These are phyloP conservation scores for Sminthurides aquaticus DNA, from an alignment of 2,888 invertebrate genomes.

Conservation along the genomic window DNA sequence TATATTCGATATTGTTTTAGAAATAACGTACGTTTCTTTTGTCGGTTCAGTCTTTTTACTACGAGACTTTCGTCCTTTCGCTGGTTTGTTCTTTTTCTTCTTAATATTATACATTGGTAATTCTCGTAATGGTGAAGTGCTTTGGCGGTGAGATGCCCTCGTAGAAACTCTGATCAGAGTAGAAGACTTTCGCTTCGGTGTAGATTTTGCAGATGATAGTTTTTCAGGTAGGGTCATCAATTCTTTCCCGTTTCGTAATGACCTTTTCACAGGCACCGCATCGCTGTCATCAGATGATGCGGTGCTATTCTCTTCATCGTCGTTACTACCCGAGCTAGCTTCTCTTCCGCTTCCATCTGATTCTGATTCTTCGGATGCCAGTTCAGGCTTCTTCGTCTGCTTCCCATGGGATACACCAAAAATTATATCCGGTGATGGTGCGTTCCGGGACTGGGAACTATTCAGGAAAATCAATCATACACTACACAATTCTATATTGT, in stretches of 20 bases:
- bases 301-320: not conserved
- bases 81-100: conserved; percentile 22
- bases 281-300: conserved; percentile 7
- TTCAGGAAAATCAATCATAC: not conserved
- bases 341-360: conserved; percentile 5
- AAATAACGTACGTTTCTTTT: conserved; percentile 1
- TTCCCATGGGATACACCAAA: conserved; percentile 33
- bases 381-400: not conserved
- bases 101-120: conserved; percentile 40
- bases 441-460: conserved; percentile 32
- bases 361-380: not conserved
- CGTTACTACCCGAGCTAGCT: not conserved
- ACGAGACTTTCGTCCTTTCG: conserved; percentile 7
- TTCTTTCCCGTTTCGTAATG: conserved; percentile 38
- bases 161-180: conserved; percentile 25
- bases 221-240: conserved; percentile 22
- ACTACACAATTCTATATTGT: not conserved
- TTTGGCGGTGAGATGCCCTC: conserved; percentile 33
- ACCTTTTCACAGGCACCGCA: conserved; percentile 23
- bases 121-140: conserved; percentile 40
- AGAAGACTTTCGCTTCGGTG: conserved; percentile 6
- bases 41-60: conserved; percentile 3
- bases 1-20: not conserved
- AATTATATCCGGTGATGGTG: conserved; percentile 43
- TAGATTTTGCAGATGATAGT: conserved; percentile 15